Evolutionary conservation across 2,113 vertebrate genomes (phyloP).

Genomic region (Arizona elegans): DNA sequence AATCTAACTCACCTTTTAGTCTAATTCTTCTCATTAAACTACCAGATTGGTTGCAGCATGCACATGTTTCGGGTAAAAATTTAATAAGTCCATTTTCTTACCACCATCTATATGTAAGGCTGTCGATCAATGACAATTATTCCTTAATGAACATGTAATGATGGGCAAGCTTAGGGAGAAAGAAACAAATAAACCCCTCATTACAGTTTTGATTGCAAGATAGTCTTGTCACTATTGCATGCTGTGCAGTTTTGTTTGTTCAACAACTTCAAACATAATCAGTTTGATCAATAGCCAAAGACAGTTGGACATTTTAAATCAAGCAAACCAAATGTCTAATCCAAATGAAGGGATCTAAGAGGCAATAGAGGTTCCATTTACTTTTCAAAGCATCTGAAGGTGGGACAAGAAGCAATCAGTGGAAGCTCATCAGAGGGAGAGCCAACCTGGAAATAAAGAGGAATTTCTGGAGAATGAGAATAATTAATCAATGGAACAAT

Average conservation of each 20-base stretch:
- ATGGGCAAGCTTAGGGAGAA: conserved; percentile 63
- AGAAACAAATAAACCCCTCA: conserved; percentile 67
- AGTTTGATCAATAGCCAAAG: conserved; percentile 16
- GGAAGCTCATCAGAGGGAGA: neutral
- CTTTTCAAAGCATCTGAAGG: neutral
- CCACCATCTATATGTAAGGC: conserved; percentile 58
- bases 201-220: conserved; percentile 49
- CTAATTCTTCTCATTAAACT: conserved; percentile 64
- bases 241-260: conserved; percentile 42
- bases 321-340: neutral
- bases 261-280: conserved; percentile 45
- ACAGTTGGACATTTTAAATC: conserved; percentile 4
- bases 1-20: conserved; percentile 33
- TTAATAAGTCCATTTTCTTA: conserved; percentile 63
- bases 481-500: neutral
- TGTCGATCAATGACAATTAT: conserved; percentile 80
- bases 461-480: neutral
- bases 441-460: neutral
- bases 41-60: conserved; percentile 51
- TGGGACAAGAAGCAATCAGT: neutral
- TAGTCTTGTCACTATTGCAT: conserved; percentile 34
- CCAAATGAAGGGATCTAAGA: too few relatives aligned
- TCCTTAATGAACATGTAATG: conserved; percentile 79
- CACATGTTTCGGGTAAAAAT: conserved; percentile 67
- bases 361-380: neutral